phyloP scores from a whole-genome alignment of 1,140 invertebrate species.

The Zaprionus nigranus region DNA sequence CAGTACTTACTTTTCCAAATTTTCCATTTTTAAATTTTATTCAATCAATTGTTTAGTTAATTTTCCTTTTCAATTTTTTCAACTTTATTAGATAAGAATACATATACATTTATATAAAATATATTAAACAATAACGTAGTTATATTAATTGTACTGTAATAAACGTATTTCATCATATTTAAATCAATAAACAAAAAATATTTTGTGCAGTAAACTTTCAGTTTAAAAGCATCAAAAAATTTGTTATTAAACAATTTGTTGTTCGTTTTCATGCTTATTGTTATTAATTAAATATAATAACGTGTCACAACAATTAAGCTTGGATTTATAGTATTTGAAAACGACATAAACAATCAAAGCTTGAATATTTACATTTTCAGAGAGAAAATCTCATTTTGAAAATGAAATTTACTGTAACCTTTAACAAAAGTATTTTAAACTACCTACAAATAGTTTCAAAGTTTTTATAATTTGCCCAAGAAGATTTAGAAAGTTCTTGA shows the following conservation, averaged over 20 bases:
- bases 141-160: constrained; percentile 72
- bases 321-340: background rate
- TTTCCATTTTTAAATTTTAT: background rate
- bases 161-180: constrained; percentile 63
- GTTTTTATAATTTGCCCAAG: constrained; percentile 15
- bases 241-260: constrained; percentile 37
- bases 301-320: constrained; percentile 37
- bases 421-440: constrained; percentile 15
- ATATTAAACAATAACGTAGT: constrained; percentile 75
- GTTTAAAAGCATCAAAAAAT: constrained; percentile 60
- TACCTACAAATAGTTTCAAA: constrained; percentile 2
- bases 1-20: background rate
- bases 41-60: no score
- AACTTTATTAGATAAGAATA: constrained; percentile 76
- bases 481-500: constrained; percentile 12
- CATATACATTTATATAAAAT: constrained; percentile 65
- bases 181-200: constrained; percentile 63
- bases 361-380: constrained; percentile 27
- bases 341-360: constrained; percentile 17
- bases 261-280: background rate
- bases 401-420: constrained; percentile 61
- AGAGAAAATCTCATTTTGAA: constrained; percentile 59
- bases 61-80: constrained; percentile 26
- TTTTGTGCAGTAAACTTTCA: constrained; percentile 69
- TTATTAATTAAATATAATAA: constrained; percentile 26